Evolutionary conservation across 35 echinoderm and acorn worm species (phyloP), one percentile per base, ranked within the genome.

Genomic region (Diadema setosum): DNA sequence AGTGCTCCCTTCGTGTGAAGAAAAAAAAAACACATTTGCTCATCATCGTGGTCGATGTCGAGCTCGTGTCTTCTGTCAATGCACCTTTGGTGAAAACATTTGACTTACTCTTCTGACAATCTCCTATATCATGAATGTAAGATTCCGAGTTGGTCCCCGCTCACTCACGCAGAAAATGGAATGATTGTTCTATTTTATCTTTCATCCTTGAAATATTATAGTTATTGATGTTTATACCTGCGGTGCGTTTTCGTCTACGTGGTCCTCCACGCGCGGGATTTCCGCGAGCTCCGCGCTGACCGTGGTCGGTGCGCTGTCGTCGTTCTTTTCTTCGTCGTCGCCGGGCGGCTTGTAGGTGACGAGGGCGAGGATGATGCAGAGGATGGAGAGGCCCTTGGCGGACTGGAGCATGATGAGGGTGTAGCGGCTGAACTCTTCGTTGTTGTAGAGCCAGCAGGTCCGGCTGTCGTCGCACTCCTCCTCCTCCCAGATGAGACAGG

Each of bases 351-450:
- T 73, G 81, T 96, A 92, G 16, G 90, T 88, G 50, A 96, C 58
- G 3, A 96, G 85, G 18, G 94, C 84, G 39, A 55, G 59, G 29
- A 88, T 24, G 55, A 96, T 92, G 65, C 75, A 91, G 5, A 91
- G 16, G 46, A 96, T 88, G 26, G 94, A 96, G 46, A 91, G 52
- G n/a, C 90, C 45, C 61, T 96, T 91, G 33, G 87, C 42, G 52
- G 84, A 88, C 23, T 82, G 63, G 2, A 90, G 46, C 25, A 86
- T 21, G 37, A 69, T 42, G 17, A 86, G 15, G 20, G 83, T 69
- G 40, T 65, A 42, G n/a, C 61, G 37, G 70, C 36, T 33, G 58
- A 90, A 83, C 17, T 65, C 36, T 17, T 15, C 23, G 18, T 82
- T 82, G 30, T 90, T 81, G 40, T 84, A 90, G 59, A 84, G 45